Evolutionary conservation across 2,113 vertebrate species (phyloP).

Genomic region (Siniperca chuatsi): DNA sequence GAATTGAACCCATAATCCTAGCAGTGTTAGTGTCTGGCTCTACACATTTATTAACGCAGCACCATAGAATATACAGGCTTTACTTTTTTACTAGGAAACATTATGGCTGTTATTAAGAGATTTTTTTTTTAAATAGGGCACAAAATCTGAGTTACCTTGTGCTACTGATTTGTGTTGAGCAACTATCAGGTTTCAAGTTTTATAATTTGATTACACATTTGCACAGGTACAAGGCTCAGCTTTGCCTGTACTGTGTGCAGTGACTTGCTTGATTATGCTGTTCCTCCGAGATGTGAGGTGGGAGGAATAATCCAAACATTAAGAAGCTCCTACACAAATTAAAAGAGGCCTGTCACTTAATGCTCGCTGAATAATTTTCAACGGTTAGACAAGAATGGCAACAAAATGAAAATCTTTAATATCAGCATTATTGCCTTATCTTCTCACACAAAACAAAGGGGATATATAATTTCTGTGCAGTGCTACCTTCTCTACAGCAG

Average conservation of each 20-base stretch:
- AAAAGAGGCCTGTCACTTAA: slow-evolving; percentile 17
- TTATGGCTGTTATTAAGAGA: background rate
- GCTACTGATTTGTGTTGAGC: slow-evolving; percentile 18
- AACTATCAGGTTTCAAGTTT: slow-evolving; percentile 30
- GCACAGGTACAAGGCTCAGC: slow-evolving; percentile 9
- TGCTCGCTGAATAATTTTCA: background rate
- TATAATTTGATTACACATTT: slow-evolving; percentile 26
- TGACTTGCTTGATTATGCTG: slow-evolving; percentile 45
- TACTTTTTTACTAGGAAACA: background rate
- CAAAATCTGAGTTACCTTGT: background rate
- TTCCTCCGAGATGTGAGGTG: slow-evolving; percentile 53
- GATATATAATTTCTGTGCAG: background rate
- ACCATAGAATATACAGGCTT: background rate
- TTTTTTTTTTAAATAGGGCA: background rate
- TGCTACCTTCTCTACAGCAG: background rate
- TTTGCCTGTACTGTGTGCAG: slow-evolving; percentile 8
- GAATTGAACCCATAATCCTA: background rate
- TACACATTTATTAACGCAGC: background rate
- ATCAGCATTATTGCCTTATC: slow-evolving; percentile 4
- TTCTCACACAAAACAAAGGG: background rate
- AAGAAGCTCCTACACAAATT: slow-evolving; percentile 46
- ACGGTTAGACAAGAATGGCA: background rate
- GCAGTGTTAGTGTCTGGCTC: background rate
- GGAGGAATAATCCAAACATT: slow-evolving; percentile 56
- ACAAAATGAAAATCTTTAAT: slow-evolving; percentile 1